Evolutionary conservation across 1,140 invertebrate genomes (phyloP).

Genomic region (Caenorhabditis brenneri): DNA sequence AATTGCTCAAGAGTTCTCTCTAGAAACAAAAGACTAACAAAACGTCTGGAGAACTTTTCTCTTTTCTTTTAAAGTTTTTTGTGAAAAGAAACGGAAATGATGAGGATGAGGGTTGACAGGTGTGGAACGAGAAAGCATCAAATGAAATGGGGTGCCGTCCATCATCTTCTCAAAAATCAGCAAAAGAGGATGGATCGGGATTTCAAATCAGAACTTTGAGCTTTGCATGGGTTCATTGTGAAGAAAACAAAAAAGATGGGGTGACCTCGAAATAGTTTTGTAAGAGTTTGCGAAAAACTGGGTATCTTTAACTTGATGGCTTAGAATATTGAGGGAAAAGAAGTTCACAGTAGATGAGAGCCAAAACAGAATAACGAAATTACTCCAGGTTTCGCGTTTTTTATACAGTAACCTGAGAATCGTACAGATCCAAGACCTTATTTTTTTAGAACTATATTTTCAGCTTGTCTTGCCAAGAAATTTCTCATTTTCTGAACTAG

Average conservation of each 20-base stretch:
- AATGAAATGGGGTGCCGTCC: slow-evolving; percentile 2
- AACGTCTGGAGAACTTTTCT: not conserved
- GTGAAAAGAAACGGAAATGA: not conserved
- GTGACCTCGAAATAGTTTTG: too few relatives aligned
- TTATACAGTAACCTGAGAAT: too few relatives aligned
- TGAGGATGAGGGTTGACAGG: slow-evolving; percentile 13
- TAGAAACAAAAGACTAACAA: not conserved
- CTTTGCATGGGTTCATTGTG: not conserved
- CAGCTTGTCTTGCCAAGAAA: too few relatives aligned
- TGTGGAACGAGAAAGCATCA: not conserved
- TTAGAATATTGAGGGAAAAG: too few relatives aligned
- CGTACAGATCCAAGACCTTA: too few relatives aligned
- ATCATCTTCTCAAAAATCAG: slow-evolving; percentile 36
- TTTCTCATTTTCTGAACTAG: too few relatives aligned
- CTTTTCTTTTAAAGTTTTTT: not conserved
- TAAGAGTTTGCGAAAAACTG: too few relatives aligned
- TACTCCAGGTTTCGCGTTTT: too few relatives aligned
- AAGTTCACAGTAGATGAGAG: too few relatives aligned
- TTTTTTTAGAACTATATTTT: too few relatives aligned
- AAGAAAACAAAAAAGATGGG: not conserved
- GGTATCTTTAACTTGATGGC: too few relatives aligned
- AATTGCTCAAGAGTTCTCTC: not conserved
- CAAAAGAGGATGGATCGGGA: not conserved
- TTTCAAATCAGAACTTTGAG: slow-evolving; percentile 23
- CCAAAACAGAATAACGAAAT: too few relatives aligned